Evolutionary conservation across 2,797 vertebrate genomes (phyloP), one percentile per base, ranked within the genome.

Genomic region (Nasua narica): DNA sequence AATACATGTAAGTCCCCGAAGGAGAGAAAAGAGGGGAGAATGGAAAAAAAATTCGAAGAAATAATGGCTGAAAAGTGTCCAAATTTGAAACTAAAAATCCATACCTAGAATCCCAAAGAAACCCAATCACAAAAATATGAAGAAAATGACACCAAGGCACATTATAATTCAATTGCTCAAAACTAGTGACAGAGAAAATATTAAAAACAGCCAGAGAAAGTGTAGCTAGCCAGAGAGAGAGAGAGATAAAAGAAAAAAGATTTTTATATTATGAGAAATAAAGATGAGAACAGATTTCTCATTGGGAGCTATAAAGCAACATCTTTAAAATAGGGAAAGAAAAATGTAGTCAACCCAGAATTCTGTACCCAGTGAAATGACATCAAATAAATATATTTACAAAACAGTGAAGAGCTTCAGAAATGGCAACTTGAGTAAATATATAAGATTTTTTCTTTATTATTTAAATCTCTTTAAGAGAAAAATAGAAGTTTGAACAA

Each of bases 401-500:
- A 76, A 77, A 95, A 79, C 54, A 83, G 48, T 91, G 27, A 89
- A 87, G 27, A 90, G 2, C 10, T 40, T 40, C 58, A 87, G 40
- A 77, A 82, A 48, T 89, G 72, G 8, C 23, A 77, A 19, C 3
- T 2, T 79, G 27, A 76, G n/a, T 86, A 91, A 91, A 79, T 85
- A 54, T 69, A 27, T 32, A 43, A 48, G 65, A 19, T 79, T 76
- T 81, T 94, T 88, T 65, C 15, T 40, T 74, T 46, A 89, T 67
- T 89, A 87, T 79, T 88, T 96, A 92, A 96, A 74, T 86, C 0
- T 86, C 37, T 69, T 93, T 91, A 74, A 87, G 94, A 94, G 43
- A 70, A 86, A 86, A 93, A 81, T 62, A 67, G 27, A 79, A 48
- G 43, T 69, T 82, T 29, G 9, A 81, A 58, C 13, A 43, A 96